Base-by-base conservation (phyloP, 2,113 vertebrate species). In the Pseudorasbora parva region DNA sequence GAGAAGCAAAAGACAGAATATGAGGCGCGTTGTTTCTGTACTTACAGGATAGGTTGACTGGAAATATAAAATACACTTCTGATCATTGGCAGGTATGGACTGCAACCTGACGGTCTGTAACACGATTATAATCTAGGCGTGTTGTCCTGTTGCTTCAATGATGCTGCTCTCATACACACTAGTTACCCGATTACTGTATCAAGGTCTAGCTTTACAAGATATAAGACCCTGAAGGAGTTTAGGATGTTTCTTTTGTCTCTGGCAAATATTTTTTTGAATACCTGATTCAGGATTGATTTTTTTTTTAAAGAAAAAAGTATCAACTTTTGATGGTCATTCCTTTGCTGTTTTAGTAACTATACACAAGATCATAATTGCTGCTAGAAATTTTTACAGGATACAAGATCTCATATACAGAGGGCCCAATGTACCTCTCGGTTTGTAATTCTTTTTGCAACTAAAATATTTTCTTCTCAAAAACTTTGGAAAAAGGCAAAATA, bases 271-370 rank as follows among this genome's bases (percentile, higher is more conserved):
- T 77, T 9, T 41, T 49, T 27, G 21, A 74, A 8, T 57, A 10
- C 23, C 25, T 59, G 30, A 43, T 45, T 64, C 14, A n/a, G 11
- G 2, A 59, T 74, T 33, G 2, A 43, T 33, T 66, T 60, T 1
- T 5, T 33, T 66, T 60, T 1, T 5, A 76, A 51, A 17, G 27
- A 66, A 60, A 23, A 27, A 75, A 27, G 73, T 66, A 33, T 62
- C 43, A 41, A 51, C 59, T 64, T 54, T 68, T 73, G 47, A 75
- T 27, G 21, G 43, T 82, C 81, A 82, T 82, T 82, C 59, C 59
- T 15, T 19, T 25, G 45, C 47, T 57, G 74, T 64, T 41, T 78
- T 57, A 66, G 19, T 78, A 78, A 69, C 56, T 54, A 49, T 59
- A 83, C 47, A 77, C 56, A 73, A 82, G 9, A 11, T 74, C n/a